Evolutionary conservation across 1,140 invertebrate genomes (phyloP).

Genomic region (Bombus vancouverensis): DNA sequence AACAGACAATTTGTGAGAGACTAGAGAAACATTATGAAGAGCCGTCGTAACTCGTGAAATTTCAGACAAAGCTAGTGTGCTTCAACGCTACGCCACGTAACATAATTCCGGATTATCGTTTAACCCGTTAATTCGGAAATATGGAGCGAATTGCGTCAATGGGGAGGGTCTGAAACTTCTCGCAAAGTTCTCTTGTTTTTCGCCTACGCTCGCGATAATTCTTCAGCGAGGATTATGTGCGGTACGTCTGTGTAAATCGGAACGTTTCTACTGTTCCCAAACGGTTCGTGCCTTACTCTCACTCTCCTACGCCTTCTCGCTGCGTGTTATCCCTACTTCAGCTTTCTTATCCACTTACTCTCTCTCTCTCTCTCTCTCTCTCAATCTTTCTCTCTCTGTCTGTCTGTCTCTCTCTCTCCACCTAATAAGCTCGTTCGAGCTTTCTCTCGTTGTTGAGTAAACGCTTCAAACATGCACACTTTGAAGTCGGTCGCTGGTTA

Average conservation of each 20-base stretch:
- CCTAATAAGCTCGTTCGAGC: background rate
- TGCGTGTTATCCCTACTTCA: slow-evolving; percentile 3
- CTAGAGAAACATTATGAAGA: too few relatives aligned
- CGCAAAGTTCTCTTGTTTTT: slow-evolving; percentile 16
- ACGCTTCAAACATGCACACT: slow-evolving; percentile 66
- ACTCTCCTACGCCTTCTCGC: slow-evolving; percentile 17
- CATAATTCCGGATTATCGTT: slow-evolving; percentile 19
- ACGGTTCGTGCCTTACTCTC: slow-evolving; percentile 30
- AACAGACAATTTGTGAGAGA: too few relatives aligned
- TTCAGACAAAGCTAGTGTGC: too few relatives aligned
- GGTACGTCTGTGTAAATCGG: slow-evolving; percentile 24
- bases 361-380: background rate
- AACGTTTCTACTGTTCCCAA: slow-evolving; percentile 37
- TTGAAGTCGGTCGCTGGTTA: slow-evolving; percentile 69
- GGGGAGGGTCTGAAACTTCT: background rate
- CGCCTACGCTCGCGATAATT: slow-evolving; percentile 26
- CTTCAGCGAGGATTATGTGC: slow-evolving; percentile 17
- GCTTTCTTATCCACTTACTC: background rate
- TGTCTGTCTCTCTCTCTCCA: background rate
- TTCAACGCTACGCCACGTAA: background rate
- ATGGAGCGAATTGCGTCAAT: background rate
- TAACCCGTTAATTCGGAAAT: slow-evolving; percentile 34
- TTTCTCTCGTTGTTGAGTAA: slow-evolving; percentile 58
- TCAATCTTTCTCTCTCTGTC: background rate
- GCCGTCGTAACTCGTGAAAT: too few relatives aligned